phyloP scores from a whole-genome alignment of 2,113 vertebrate species.

The Callipepla californica region DNA sequence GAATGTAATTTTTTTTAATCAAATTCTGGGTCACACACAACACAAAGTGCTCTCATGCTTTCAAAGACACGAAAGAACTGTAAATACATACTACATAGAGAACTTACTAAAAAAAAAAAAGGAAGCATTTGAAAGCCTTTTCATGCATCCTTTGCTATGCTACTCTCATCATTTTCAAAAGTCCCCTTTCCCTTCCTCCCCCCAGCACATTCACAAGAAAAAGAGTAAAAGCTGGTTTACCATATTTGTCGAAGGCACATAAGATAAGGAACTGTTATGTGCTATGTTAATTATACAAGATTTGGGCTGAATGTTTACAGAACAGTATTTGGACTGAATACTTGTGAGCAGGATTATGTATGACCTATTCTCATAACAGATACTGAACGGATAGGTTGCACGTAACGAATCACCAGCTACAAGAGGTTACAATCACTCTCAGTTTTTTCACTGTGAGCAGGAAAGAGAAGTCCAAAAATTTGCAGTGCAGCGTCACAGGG shows the following conservation, averaged over 20 bases:
- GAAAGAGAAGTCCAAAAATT: background rate
- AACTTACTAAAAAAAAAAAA: background rate
- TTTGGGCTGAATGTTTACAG: background rate
- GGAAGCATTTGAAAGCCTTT: background rate
- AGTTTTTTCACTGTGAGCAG: background rate
- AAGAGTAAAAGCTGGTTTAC: background rate
- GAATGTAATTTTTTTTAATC: background rate
- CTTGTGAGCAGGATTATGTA: background rate
- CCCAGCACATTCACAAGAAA: background rate
- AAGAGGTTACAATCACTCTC: background rate
- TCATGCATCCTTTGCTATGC: background rate
- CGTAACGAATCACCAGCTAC: background rate
- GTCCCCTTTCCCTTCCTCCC: background rate
- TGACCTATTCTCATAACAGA: background rate
- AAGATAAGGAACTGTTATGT: background rate
- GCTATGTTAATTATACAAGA: background rate
- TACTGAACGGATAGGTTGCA: background rate
- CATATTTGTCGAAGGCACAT: background rate
- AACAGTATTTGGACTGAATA: background rate
- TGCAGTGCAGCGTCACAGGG: rapidly evolving
- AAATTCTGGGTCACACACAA: background rate
- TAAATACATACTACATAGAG: background rate
- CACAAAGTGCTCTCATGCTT: background rate
- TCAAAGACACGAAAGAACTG: background rate
- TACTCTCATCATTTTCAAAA: background rate